These are phyloP conservation scores for Spea multiplicata DNA, from an alignment of 2,113 vertebrate genomes.

Conservation along the genomic window DNA sequence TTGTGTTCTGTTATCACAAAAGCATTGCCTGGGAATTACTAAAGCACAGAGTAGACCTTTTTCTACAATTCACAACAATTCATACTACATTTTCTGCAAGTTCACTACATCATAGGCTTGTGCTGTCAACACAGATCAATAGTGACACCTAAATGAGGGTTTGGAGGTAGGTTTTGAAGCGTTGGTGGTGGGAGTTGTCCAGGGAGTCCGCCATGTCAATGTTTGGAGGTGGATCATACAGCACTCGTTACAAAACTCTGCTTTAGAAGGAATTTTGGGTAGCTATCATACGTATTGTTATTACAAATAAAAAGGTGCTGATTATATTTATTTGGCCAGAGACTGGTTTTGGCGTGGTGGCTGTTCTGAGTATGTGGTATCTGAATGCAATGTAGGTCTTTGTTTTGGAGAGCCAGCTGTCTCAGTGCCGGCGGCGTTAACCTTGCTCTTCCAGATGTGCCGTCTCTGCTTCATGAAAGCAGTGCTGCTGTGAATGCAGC, in stretches of 20 bases:
- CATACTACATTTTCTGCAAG: no score
- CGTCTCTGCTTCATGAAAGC: background rate
- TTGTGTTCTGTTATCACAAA: no score
- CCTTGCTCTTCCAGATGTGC: constrained; percentile 1
- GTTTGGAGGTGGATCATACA: background rate
- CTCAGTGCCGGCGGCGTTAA: background rate
- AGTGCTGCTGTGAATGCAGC: background rate
- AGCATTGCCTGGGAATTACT: no score
- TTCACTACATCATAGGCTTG: background rate
- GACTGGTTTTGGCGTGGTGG: background rate
- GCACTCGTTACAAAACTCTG: background rate
- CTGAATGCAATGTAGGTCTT: background rate
- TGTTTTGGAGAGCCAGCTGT: constrained; percentile 2
- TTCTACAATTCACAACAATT: no score
- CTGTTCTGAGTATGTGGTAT: background rate
- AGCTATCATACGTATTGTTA: background rate
- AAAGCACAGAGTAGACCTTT: no score
- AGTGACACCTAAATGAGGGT: background rate
- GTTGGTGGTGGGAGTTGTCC: background rate
- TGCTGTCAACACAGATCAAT: background rate
- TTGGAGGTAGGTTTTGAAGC: background rate
- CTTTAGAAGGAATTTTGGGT: background rate
- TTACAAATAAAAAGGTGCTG: background rate
- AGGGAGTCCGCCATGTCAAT: background rate
- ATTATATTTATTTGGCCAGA: background rate